A percentile compares a stretch with the other conserved stretches of the same genome.
These are phyloP conservation scores for Nothobranchius furzeri DNA, from an alignment of 2,113 vertebrate species.

Conservation along the genomic window DNA sequence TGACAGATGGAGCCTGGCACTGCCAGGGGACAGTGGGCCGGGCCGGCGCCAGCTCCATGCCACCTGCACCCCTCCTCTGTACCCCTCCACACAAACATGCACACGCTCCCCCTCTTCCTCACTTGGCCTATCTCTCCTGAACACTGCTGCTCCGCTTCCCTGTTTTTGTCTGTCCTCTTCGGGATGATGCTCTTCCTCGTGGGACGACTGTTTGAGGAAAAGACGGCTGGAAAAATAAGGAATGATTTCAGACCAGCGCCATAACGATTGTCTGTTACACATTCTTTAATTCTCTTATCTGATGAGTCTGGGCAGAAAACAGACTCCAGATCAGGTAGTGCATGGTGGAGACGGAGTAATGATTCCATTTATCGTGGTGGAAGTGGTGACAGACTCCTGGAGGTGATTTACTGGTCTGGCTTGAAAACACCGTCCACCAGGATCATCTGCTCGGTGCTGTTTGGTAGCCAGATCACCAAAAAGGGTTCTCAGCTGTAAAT, in stretches of 20 bases:
- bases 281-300: slow-evolving; percentile 31
- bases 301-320: slow-evolving; percentile 31
- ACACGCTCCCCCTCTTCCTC: slow-evolving; percentile 55
- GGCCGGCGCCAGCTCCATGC: slow-evolving; percentile 75
- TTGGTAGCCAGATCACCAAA: slow-evolving; percentile 68
- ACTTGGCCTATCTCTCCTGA: slow-evolving; percentile 69
- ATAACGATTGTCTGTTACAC: slow-evolving; percentile 25
- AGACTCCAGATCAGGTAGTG: slow-evolving; percentile 68
- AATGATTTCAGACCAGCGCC: slow-evolving; percentile 21
- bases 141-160: slow-evolving; percentile 54
- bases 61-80: slow-evolving; percentile 79
- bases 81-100: slow-evolving; percentile 60
- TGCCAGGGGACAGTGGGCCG: slow-evolving; percentile 77
- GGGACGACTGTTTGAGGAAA: slow-evolving; percentile 62
- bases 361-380: slow-evolving; percentile 77
- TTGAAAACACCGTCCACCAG: slow-evolving; percentile 62
- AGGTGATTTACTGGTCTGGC: slow-evolving; percentile 65
- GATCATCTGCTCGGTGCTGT: slow-evolving; percentile 61
- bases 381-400: slow-evolving; percentile 75
- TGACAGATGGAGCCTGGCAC: slow-evolving; percentile 81
- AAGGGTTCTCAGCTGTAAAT: slow-evolving; percentile 69
- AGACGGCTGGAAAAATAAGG: slow-evolving; percentile 57
- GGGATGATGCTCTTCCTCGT: slow-evolving; percentile 53
- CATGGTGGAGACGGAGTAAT: slow-evolving; percentile 69
- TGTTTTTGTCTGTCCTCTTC: slow-evolving; percentile 53